Conservation (phyloP, 2,113 vertebrate species). For the Gambusia affinis region DNA sequence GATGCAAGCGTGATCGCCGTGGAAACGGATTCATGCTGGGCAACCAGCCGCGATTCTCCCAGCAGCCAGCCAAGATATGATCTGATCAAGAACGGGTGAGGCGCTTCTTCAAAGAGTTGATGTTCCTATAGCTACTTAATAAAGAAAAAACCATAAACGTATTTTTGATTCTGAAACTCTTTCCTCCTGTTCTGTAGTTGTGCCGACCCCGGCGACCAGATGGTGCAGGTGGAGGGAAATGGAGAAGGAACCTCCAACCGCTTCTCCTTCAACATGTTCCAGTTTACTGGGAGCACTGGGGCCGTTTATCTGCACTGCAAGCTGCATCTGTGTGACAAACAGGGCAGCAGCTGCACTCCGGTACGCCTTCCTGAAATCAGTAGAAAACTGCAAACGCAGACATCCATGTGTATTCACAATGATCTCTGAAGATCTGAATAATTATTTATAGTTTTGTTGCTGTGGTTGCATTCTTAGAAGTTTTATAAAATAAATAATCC, state of each 20-base stretch:
- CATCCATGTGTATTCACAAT: too few species aligned
- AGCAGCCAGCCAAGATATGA: constrained; percentile 10
- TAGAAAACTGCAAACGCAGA: too few species aligned
- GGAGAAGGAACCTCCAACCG: constrained; percentile 22
- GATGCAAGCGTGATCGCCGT: not conserved
- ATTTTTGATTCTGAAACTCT: too few species aligned
- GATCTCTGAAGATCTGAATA: too few species aligned
- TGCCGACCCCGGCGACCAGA: constrained; percentile 2
- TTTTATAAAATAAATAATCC: too few species aligned
- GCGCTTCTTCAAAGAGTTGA: not conserved
- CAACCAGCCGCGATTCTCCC: not conserved
- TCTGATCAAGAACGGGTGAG: constrained; percentile 38
- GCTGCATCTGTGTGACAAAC: constrained; percentile 22
- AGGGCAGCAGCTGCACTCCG: constrained; percentile 3
- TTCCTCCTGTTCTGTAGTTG: constrained; percentile 13
- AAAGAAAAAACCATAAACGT: too few species aligned
- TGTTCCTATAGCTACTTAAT: not conserved
- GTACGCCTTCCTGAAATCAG: constrained; percentile 11
- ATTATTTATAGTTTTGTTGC: too few species aligned
- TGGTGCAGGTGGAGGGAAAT: constrained; percentile 24
- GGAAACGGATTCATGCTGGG: constrained; percentile 46
- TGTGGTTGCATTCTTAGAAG: too few species aligned
- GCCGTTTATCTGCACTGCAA: constrained; percentile 37
- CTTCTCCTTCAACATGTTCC: constrained; percentile 19
- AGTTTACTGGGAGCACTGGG: not conserved